Evolutionary conservation across 2,797 vertebrate genomes (phyloP), one percentile per base, ranked within the genome.

Genomic region (Smutsia gigantea): DNA sequence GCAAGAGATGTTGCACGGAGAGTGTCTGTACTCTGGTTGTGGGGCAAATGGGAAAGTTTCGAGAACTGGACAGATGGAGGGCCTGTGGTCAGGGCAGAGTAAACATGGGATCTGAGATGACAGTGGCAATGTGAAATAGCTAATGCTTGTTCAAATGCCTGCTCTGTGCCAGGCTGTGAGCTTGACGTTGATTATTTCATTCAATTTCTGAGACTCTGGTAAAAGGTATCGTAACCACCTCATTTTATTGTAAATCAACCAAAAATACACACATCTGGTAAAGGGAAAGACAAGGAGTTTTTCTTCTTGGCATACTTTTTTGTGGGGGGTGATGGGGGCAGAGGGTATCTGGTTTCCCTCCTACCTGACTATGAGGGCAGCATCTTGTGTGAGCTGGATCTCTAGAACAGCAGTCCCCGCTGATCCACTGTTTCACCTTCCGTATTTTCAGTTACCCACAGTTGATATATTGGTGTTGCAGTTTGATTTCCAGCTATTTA

Each of bases 371-470:
- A 2, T 1, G 7, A 37, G 31, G 74, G 13, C 17, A 42, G 79
- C 4, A 11, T 27, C 21, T 42, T 39, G 34, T 53, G 19, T 61
- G 42, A 66, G 34, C 31, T 64, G 53, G 4, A 25, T 57, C 39
- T 46, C 17, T 25, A 55, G 31, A 6, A 59, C 2, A n/a, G 18
- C 51, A n/a, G 68, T 42, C 23, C 68, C 12, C 23, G 29, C 29
- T n/a, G 19, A 12, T 13, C 31, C 46, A 10, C 46, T 46, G 46
- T 46, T 46, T 46, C 46, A 46, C 46, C 46, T 46, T 46, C 46
- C 6, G 2, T 0, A 10, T 31, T 53, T 21, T 34, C 71, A 18
- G 46, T 51, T 19, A 18, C 31, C 1, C 3, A 1, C 0, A 83
- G 31, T 57, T 46, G 81, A 79, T 87, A 21, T 3, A 0, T 0